Percentiles rank a stretch among this genome's conserved stretches.
Conservation (phyloP, 2,797 vertebrate species). For the Oreortyx pictus region DNA sequence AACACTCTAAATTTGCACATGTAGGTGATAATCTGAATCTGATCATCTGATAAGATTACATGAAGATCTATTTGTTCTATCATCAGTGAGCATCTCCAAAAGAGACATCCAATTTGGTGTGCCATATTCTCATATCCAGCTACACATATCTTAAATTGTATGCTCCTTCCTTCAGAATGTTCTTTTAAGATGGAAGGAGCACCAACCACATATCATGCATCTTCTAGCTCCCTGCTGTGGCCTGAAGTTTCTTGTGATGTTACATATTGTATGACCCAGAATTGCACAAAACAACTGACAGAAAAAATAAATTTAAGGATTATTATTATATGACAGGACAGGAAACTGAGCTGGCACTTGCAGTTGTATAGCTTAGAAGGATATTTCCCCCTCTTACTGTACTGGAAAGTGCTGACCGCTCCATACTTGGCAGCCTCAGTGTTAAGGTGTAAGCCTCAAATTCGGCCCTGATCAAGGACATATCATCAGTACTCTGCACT, state of each 20-base stretch:
- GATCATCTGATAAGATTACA: not conserved
- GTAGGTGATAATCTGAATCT: not conserved
- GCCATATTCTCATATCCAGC: not conserved
- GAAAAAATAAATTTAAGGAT: not conserved
- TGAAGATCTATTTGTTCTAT: not conserved
- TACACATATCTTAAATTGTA: not conserved
- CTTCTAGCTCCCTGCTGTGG: not conserved
- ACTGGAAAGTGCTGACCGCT: not conserved
- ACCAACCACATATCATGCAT: not conserved
- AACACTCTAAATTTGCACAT: not conserved
- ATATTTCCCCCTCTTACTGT: not conserved
- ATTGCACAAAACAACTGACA: not conserved
- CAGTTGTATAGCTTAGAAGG: not conserved
- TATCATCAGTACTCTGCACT: not conserved
- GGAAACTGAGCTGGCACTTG: not conserved
- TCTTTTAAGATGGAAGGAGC: not conserved
- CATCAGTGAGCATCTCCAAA: not conserved
- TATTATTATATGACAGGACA: not conserved
- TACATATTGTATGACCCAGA: not conserved
- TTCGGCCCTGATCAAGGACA: not conserved
- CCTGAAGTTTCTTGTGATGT: not conserved
- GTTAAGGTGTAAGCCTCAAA: not conserved
- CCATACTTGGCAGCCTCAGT: rapidly evolving
- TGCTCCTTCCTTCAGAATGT: not conserved
- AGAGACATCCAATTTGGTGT: not conserved